phyloP scores from a whole-genome alignment of 2,797 vertebrate genomes.

The Poeciliopsis turneri region DNA sequence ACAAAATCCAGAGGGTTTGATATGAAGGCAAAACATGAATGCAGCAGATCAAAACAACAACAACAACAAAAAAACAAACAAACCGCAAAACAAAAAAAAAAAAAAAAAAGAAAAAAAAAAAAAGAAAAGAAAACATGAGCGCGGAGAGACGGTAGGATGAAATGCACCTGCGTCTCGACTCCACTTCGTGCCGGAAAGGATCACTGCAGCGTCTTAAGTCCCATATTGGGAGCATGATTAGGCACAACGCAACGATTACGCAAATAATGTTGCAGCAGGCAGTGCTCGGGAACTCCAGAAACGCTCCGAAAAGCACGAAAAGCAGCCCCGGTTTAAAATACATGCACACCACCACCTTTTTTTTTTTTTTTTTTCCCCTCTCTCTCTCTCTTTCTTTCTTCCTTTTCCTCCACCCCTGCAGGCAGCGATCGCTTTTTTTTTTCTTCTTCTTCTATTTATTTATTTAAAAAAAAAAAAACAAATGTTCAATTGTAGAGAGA shows the following conservation, averaged over 20 bases:
- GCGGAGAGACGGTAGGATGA: slow-evolving; percentile 33
- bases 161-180: slow-evolving; percentile 64
- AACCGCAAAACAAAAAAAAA: no score
- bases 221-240: slow-evolving; percentile 80
- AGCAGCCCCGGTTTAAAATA: slow-evolving; percentile 19
- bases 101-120: no score
- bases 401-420: not conserved
- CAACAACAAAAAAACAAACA: slow-evolving; percentile 15
- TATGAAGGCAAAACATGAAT: slow-evolving; percentile 72
- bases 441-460: no score
- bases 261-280: slow-evolving; percentile 78
- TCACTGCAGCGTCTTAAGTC: slow-evolving; percentile 79
- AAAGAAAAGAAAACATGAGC: slow-evolving; percentile 19
- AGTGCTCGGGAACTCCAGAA: slow-evolving; percentile 68
- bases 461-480: no score
- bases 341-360: not conserved
- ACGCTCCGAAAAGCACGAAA: slow-evolving; percentile 45
- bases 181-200: slow-evolving; percentile 68
- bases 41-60: slow-evolving; percentile 45
- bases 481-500: not conserved
- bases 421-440: not conserved
- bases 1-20: slow-evolving; percentile 72
- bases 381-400: no score
- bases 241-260: slow-evolving; percentile 82
- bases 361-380: no score